Evolutionary conservation across 2,113 vertebrate genomes (phyloP).

Genomic region (Xiphophorus hellerii): DNA sequence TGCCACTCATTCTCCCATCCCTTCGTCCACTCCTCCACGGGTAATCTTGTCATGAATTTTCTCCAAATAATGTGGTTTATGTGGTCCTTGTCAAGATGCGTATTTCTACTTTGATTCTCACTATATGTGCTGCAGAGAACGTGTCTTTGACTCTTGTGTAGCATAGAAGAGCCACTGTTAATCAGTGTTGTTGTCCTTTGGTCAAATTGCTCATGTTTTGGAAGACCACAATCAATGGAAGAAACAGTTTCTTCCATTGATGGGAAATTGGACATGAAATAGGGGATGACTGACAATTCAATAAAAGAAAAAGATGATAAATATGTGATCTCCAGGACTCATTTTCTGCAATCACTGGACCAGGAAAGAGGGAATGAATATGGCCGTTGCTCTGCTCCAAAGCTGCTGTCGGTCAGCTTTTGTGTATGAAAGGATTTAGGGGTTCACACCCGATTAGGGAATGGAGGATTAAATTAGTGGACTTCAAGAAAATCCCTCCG

Average conservation of each 20-base stretch:
- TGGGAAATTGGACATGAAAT: slow-evolving; percentile 21
- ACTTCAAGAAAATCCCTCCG: slow-evolving; percentile 75
- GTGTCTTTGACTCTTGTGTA: slow-evolving; percentile 1
- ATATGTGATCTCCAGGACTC: slow-evolving; percentile 11
- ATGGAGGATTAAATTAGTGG: slow-evolving; percentile 78
- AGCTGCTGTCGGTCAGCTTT: slow-evolving; percentile 74
- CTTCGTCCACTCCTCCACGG: slow-evolving; percentile 41
- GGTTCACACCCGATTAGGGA: slow-evolving; percentile 78
- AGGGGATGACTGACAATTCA: slow-evolving; percentile 38
- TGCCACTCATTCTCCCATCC: slow-evolving; percentile 72
- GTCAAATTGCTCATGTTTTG: not conserved
- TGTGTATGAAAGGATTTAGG: slow-evolving; percentile 74
- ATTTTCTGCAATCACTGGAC: slow-evolving; percentile 23
- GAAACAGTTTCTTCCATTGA: not conserved
- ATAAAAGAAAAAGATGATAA: slow-evolving; percentile 25
- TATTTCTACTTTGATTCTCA: slow-evolving; percentile 36
- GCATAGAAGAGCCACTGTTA: not conserved
- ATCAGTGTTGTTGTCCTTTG: slow-evolving; percentile 18
- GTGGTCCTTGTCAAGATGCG: slow-evolving; percentile 82
- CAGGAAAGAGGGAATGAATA: slow-evolving; percentile 46
- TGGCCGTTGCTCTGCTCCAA: slow-evolving; percentile 46
- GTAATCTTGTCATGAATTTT: slow-evolving; percentile 87
- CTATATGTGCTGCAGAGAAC: slow-evolving; percentile 28
- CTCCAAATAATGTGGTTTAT: slow-evolving; percentile 88
- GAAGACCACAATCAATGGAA: not conserved